These are phyloP conservation scores for Actinostola sp. DNA, from an alignment of 92 coral and sea anemone genomes.

Conservation along the genomic window DNA sequence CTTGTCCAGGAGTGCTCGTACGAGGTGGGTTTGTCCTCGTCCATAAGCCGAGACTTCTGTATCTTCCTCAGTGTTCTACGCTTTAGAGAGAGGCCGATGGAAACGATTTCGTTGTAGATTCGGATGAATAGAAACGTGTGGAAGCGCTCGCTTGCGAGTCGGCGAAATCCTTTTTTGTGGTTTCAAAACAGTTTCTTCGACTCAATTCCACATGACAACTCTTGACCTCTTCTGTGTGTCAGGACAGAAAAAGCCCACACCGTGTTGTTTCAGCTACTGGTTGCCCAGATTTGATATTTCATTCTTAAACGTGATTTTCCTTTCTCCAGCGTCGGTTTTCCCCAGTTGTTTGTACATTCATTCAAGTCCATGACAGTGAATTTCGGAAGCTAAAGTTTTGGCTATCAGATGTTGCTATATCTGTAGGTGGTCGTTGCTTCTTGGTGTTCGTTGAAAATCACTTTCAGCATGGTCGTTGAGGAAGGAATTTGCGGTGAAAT, in stretches of 20 bases:
- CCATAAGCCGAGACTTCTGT: neutral
- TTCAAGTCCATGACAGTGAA: conserved; percentile 2
- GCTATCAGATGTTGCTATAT: neutral
- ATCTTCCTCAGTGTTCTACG: neutral
- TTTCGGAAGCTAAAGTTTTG: conserved; percentile 25
- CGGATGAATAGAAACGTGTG: neutral
- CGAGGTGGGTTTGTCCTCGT: neutral
- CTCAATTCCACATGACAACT: neutral
- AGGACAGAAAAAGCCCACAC: no score
- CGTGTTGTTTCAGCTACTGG: no score
- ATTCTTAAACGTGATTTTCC: neutral
- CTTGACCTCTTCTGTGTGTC: neutral
- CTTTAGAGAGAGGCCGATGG: neutral
- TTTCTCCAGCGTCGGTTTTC: neutral
- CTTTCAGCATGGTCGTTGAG: neutral
- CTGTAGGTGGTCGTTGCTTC: conserved; percentile 22
- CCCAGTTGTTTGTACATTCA: neutral
- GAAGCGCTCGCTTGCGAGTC: neutral
- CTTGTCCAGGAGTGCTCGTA: conserved; percentile 14
- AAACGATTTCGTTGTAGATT: neutral
- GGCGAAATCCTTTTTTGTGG: conserved; percentile 4
- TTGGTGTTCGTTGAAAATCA: neutral
- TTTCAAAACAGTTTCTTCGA: neutral
- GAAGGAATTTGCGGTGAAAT: neutral
- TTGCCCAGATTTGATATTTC: neutral